A percentile compares a stretch with the other conserved stretches of the same genome.
Conservation (phyloP, 2,888 invertebrate species). For the Melanophora roralis region DNA sequence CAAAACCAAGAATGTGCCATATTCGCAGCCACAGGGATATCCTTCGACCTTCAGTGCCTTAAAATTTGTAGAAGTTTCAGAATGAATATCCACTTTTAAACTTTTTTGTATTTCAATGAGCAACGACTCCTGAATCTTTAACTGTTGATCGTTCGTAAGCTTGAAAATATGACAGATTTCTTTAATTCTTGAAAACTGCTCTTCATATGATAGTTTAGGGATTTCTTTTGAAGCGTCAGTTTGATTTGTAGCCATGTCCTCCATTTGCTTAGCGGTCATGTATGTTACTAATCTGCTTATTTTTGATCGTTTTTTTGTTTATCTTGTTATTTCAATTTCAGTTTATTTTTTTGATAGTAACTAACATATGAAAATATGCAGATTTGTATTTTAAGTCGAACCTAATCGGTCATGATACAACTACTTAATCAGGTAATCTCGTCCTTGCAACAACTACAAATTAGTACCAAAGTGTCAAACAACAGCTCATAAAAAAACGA, state of each 20-base stretch:
- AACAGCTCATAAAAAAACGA: too few relatives aligned
- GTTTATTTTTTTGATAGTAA: too few relatives aligned
- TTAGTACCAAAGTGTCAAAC: too few relatives aligned
- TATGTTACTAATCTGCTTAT: too few relatives aligned
- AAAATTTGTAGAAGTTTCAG: slow-evolving; percentile 5
- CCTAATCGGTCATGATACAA: too few relatives aligned
- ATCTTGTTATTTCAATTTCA: too few relatives aligned
- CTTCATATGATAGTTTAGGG: slow-evolving; percentile 73
- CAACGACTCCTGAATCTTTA: slow-evolving; percentile 4
- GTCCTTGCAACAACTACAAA: too few relatives aligned
- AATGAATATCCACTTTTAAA: neutral
- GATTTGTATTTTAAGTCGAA: too few relatives aligned
- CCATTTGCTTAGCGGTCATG: neutral
- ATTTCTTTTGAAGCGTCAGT: neutral
- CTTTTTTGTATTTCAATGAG: slow-evolving; percentile 2
- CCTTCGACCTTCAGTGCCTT: slow-evolving; percentile 23
- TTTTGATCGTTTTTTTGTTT: too few relatives aligned
- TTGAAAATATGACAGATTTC: slow-evolving; percentile 81
- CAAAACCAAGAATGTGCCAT: slow-evolving; percentile 27
- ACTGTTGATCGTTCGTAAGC: neutral
- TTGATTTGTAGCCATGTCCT: neutral
- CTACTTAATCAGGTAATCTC: too few relatives aligned
- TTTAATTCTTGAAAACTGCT: slow-evolving; percentile 89
- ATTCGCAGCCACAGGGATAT: slow-evolving; percentile 40
- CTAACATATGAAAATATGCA: too few relatives aligned